A percentile compares a stretch with the other conserved stretches of the same genome.
These are phyloP conservation scores for Eucidaris tribuloides DNA, from an alignment of 35 echinoderm and acorn worm genomes.

Conservation along the genomic window DNA sequence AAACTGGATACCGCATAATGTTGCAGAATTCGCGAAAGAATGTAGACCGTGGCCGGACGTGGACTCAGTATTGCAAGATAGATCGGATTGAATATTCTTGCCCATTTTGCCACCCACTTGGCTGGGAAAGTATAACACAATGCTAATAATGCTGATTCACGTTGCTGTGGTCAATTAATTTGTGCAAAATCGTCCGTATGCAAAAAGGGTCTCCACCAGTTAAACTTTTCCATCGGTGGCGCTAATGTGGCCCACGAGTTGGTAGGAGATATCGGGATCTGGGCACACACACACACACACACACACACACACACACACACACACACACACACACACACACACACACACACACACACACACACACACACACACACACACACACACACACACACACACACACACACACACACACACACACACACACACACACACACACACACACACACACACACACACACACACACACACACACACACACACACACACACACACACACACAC, in stretches of 20 bases:
- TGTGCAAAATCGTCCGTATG: too few relatives aligned
- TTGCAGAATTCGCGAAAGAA: too few relatives aligned
- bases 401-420: neutral
- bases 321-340: neutral
- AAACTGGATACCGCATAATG: too few relatives aligned
- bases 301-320: neutral
- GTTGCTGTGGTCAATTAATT: too few relatives aligned
- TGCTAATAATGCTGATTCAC: too few relatives aligned
- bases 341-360: neutral
- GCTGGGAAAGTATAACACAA: too few relatives aligned
- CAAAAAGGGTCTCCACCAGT: neutral
- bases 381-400: neutral
- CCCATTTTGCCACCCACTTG: too few relatives aligned
- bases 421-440: neutral
- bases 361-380: neutral
- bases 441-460: neutral
- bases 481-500: neutral
- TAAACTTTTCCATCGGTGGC: neutral
- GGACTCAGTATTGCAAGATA: too few relatives aligned
- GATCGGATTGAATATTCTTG: too few relatives aligned
- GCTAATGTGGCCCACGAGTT: neutral
- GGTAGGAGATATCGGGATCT: neutral
- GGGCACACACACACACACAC: neutral
- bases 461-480: neutral
- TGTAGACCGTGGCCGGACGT: too few relatives aligned